Evolutionary conservation across 2,113 vertebrate genomes (phyloP).

Genomic region (Zosterops hypoxanthus): DNA sequence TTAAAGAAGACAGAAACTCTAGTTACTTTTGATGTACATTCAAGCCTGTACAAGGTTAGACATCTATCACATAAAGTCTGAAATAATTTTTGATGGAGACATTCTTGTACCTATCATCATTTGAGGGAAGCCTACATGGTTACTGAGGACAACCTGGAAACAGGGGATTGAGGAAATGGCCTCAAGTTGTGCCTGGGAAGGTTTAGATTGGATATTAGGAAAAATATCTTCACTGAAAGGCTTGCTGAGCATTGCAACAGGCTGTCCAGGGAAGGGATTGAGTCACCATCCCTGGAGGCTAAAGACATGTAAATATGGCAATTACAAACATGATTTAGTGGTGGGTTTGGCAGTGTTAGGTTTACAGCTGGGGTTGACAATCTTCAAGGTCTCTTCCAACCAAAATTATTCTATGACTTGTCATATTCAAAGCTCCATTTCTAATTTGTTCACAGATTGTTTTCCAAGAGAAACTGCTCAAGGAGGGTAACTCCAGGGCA

Average conservation of each 20-base stretch:
- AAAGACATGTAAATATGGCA: not conserved
- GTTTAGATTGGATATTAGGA: not conserved
- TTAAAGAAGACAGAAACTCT: not conserved
- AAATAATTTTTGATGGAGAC: not conserved
- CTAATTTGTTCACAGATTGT: not conserved
- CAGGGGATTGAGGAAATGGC: not conserved
- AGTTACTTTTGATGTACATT: not conserved
- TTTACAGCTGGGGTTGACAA: not conserved
- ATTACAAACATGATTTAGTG: not conserved
- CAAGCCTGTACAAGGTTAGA: not conserved
- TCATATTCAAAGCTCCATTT: not conserved
- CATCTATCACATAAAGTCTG: not conserved
- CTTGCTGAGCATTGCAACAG: not conserved
- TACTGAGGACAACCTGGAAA: not conserved
- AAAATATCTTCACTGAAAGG: not conserved
- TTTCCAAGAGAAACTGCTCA: not conserved
- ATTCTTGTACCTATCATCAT: not conserved
- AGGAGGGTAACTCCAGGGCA: not conserved
- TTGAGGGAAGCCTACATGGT: not conserved
- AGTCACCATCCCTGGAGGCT: not conserved
- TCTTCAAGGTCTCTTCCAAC: not conserved
- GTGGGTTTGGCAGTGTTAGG: not conserved
- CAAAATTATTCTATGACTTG: not conserved
- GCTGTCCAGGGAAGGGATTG: not conserved
- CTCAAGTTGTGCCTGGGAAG: not conserved